Evolutionary conservation across 92 coral and sea anemone genomes (phyloP).

Genomic region (Metridium senile): DNA sequence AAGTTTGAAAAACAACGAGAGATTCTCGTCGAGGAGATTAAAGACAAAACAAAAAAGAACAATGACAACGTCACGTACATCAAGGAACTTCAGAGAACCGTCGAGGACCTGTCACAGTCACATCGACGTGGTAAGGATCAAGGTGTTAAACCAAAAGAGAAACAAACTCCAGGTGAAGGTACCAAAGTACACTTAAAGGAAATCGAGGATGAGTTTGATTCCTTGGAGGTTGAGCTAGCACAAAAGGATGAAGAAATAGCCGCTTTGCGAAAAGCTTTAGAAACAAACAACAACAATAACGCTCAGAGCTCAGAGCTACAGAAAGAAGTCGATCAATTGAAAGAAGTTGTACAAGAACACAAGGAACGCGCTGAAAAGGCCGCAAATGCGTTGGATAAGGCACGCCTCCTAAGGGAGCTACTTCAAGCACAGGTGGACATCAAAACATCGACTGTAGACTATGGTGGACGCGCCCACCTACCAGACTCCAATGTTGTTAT

Average conservation of each 20-base stretch:
- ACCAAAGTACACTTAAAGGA: conserved; percentile 24
- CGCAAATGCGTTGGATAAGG: conserved; percentile 24
- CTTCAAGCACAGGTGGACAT: conserved; percentile 38
- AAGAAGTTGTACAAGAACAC: conserved; percentile 25
- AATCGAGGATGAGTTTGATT: conserved; percentile 50
- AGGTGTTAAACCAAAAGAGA: conserved; percentile 24
- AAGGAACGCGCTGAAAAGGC: conserved; percentile 25
- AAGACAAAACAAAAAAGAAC: conserved; percentile 16
- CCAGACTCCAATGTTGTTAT: neutral
- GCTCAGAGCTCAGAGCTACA: conserved; percentile 28
- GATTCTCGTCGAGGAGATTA: conserved; percentile 14
- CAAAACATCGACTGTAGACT: conserved; percentile 11
- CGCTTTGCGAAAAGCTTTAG: conserved; percentile 33
- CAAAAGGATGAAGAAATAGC: conserved; percentile 61
- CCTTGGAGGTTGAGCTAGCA: conserved; percentile 33
- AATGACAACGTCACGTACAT: conserved; percentile 14
- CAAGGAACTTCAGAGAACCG: conserved; percentile 33
- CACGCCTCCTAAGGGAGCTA: conserved; percentile 25
- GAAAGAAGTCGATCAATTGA: conserved; percentile 32
- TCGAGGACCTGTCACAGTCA: conserved; percentile 21
- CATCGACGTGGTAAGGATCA: conserved; percentile 20
- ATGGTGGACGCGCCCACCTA: neutral
- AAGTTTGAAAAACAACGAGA: conserved; percentile 14
- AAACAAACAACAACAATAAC: conserved; percentile 15
- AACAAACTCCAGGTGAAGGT: conserved; percentile 4